These are phyloP conservation scores for Paedocypris sp. DNA, from an alignment of 2,113 vertebrate species.

Conservation along the genomic window DNA sequence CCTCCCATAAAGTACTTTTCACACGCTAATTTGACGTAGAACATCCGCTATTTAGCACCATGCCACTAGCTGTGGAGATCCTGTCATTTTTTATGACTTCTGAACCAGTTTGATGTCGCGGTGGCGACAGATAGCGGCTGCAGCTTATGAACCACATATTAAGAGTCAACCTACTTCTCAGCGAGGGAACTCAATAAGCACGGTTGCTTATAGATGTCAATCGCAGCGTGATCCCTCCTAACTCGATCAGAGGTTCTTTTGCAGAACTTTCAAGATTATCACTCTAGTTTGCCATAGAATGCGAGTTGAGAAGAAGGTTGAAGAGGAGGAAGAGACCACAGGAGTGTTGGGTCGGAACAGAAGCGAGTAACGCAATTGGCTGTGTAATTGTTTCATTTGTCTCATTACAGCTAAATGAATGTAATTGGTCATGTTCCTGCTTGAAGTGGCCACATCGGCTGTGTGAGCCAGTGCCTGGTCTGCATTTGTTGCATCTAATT, in stretches of 20 bases:
- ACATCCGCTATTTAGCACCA: slow-evolving; percentile 14
- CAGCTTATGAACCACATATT: slow-evolving; percentile 36
- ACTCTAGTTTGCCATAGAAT: slow-evolving; percentile 17
- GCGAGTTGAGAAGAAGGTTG: not conserved
- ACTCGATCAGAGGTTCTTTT: slow-evolving; percentile 22
- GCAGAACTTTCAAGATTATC: not conserved
- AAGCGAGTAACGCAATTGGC: slow-evolving; percentile 52
- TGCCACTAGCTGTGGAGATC: slow-evolving; percentile 11
- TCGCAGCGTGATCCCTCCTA: not conserved
- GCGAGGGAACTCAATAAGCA: slow-evolving; percentile 17
- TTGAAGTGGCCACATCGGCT: slow-evolving; percentile 7
- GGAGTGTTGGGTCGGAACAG: slow-evolving; percentile 22
- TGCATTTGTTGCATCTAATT: too few species aligned
- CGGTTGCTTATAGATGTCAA: not conserved
- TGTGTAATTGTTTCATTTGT: slow-evolving; percentile 64
- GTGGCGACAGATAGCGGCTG: slow-evolving; percentile 39
- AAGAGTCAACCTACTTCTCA: slow-evolving; percentile 34
- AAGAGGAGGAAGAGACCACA: not conserved
- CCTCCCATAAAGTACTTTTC: slow-evolving; percentile 10
- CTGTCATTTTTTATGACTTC: slow-evolving; percentile 38
- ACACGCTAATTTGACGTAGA: slow-evolving; percentile 17
- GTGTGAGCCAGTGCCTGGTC: too few species aligned
- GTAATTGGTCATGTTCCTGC: slow-evolving; percentile 51
- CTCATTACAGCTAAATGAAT: slow-evolving; percentile 53
- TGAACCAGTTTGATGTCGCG: slow-evolving; percentile 45